Percentiles rank a stretch among this genome's conserved stretches.
Evolutionary conservation across 2,797 vertebrate species (phyloP).

Genomic region (Lerista edwardsae): DNA sequence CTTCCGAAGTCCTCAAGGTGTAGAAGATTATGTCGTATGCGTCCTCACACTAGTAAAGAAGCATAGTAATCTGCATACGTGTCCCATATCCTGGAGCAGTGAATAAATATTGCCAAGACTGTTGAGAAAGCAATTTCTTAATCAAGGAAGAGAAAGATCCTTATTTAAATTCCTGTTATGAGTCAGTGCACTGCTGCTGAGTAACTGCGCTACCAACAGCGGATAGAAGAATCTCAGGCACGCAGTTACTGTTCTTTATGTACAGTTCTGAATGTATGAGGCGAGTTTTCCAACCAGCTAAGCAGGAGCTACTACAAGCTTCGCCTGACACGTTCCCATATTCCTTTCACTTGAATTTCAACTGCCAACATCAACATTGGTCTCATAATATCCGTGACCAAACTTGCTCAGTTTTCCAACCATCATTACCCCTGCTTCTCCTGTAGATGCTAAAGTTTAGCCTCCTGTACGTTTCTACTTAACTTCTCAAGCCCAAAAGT

Average conservation of each 20-base stretch:
- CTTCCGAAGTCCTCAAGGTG: too few relatives aligned
- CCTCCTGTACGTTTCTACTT: neutral
- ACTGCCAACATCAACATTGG: neutral
- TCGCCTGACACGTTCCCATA: neutral
- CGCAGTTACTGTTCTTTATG: neutral
- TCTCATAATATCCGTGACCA: neutral
- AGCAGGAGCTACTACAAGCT: neutral
- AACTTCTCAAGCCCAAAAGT: neutral
- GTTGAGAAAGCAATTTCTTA: neutral
- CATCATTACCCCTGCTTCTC: neutral
- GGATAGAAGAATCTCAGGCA: neutral
- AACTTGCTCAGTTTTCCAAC: conserved; percentile 10
- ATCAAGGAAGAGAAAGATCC: neutral
- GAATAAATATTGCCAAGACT: neutral
- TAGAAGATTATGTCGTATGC: too few relatives aligned
- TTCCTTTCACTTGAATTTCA: neutral
- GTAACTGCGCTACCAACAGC: neutral
- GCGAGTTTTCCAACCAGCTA: neutral
- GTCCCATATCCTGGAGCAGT: neutral
- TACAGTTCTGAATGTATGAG: neutral
- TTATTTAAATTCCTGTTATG: neutral
- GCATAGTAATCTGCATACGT: neutral
- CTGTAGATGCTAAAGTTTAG: neutral
- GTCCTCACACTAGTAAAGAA: neutral
- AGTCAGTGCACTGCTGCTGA: neutral